Percentiles rank a stretch among this genome's conserved stretches.
Evolutionary conservation across 2,797 vertebrate genomes (phyloP).

Genomic region (Eurystomus glaucurus): DNA sequence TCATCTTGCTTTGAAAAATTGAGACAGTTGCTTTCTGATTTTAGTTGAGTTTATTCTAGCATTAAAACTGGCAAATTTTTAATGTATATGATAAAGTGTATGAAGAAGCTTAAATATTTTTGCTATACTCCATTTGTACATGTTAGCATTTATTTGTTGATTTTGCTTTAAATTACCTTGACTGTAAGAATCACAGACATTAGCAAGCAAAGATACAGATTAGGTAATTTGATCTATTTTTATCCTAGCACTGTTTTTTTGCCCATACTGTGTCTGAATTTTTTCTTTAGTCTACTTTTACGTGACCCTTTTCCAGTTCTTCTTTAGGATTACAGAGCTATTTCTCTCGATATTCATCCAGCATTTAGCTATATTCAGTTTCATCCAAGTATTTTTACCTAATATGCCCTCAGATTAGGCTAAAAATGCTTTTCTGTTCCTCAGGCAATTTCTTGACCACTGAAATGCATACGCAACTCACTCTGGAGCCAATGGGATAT

Average conservation of each 20-base stretch:
- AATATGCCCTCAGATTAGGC: neutral
- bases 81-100: neutral
- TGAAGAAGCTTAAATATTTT: neutral
- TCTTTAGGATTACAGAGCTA: neutral
- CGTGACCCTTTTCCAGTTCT: neutral
- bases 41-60: neutral
- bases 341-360: neutral
- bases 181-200: neutral
- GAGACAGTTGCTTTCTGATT: neutral
- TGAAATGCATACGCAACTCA: neutral
- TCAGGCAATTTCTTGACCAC: neutral
- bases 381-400: neutral
- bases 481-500: fast-evolving
- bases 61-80: neutral
- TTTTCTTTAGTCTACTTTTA: neutral
- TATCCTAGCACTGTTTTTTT: neutral
- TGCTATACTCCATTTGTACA: neutral
- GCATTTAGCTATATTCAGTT: neutral
- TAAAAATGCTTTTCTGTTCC: neutral
- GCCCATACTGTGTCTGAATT: neutral
- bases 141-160: neutral
- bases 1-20: neutral
- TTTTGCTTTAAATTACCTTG: neutral
- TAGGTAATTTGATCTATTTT: neutral
- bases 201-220: neutral